Evolutionary conservation across 2,113 vertebrate species (phyloP).

Genomic region (Bolborhynchus lineola): DNA sequence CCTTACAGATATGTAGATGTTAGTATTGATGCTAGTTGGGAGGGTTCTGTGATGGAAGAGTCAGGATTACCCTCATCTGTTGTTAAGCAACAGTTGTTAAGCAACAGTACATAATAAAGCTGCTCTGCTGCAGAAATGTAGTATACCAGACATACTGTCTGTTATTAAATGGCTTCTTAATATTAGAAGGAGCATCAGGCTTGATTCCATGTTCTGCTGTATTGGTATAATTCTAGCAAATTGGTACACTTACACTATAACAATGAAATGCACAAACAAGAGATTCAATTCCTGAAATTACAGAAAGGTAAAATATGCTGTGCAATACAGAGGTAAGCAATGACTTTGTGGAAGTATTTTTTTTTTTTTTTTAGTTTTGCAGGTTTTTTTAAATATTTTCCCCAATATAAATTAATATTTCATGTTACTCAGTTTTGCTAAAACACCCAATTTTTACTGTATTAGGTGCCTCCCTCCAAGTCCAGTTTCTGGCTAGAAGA

Average conservation of each 20-base stretch:
- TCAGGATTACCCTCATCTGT: slow-evolving; percentile 53
- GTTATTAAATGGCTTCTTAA: slow-evolving; percentile 45
- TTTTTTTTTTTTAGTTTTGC: background rate
- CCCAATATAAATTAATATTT: background rate
- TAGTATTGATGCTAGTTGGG: background rate
- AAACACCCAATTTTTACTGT: background rate
- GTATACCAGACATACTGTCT: slow-evolving; percentile 12
- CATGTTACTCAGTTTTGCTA: background rate
- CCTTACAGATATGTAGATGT: background rate
- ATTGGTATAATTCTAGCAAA: background rate
- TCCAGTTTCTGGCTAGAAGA: background rate
- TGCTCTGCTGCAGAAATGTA: background rate
- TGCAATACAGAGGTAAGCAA: background rate
- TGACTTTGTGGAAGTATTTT: background rate
- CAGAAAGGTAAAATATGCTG: background rate
- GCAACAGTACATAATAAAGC: slow-evolving; percentile 57
- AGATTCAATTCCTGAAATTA: background rate
- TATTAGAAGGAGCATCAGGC: background rate
- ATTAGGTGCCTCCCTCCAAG: background rate
- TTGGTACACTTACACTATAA: background rate
- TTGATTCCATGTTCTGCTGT: background rate
- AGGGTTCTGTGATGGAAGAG: slow-evolving; percentile 22
- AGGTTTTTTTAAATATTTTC: background rate
- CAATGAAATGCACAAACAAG: background rate
- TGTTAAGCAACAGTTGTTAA: slow-evolving; percentile 72